Base-by-base conservation (phyloP, 2,113 vertebrate genomes). In the Hydrochoerus hydrochaeris region DNA sequence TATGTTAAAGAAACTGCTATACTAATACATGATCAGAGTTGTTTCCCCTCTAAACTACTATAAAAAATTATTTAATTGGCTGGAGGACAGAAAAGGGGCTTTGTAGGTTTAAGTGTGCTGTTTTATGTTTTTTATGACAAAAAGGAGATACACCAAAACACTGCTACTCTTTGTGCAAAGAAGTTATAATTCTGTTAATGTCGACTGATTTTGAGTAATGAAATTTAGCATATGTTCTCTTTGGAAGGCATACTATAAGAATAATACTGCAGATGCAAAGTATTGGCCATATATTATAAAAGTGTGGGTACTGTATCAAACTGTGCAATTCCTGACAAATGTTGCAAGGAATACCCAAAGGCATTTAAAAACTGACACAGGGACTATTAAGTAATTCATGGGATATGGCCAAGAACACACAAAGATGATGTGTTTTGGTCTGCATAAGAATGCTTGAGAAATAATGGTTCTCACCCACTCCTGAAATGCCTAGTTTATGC, bases 121-220 rank as follows among this genome's bases (percentile, higher is more conserved):
- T 94, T 94, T 63, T 86, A 46, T 65, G 35, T 12, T 58, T 96
- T 60, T 57, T 95, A 96, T 93, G 46, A 94, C 16, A 95, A 90
- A 90, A 90, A 52, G 22, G 63, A 89, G 22, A 71, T 67, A 90
- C 14, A 71, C 63, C 75, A 95, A 86, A 54, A 87, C 62, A 60
- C 7, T 91, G 75, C 20, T 85, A 52, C 90, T 96, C 60, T 95
- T 89, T 81, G 62, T 92, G 35, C 22, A 94, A 71, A 93, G 13
- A 91, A 88, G 22, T 46, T 73, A 80, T 62, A 6, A 92, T 92
- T 96, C 38, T 85, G 19, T 89, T 19, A 30, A 7, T 41, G 32
- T 16, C 6, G 44, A 35, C 62, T 22, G 28, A 63, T 65, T 91
- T 85, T 88, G 35, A 94, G 13, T 67, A 93, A 92, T 67, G 30